These are phyloP conservation scores for Cyclophora punctaria DNA, from an alignment of 2,888 invertebrate species.

Conservation along the genomic window DNA sequence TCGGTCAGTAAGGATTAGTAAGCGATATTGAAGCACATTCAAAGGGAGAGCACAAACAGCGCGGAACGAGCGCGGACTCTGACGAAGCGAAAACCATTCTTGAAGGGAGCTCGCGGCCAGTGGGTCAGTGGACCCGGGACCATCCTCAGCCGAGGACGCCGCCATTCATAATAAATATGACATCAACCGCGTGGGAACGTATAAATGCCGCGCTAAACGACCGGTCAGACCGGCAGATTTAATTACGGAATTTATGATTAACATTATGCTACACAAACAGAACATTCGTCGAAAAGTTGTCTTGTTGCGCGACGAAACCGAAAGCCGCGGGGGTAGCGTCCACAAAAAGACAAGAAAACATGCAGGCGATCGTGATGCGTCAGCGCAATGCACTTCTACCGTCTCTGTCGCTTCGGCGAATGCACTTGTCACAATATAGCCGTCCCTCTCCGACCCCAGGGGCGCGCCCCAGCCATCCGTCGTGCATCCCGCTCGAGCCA, in stretches of 20 bases:
- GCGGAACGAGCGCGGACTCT: constrained; percentile 39
- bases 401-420: constrained; percentile 37
- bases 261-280: constrained; percentile 51
- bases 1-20: constrained; percentile 9
- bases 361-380: constrained; percentile 62
- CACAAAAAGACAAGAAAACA: constrained; percentile 53
- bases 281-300: constrained; percentile 42
- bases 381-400: constrained; percentile 63
- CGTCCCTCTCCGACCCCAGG: constrained; percentile 23
- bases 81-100: constrained; percentile 56
- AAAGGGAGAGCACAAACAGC: constrained; percentile 27
- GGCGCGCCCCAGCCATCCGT: constrained; percentile 8
- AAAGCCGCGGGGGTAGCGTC: constrained; percentile 50
- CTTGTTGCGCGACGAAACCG: constrained; percentile 48
- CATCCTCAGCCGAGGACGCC: constrained; percentile 35
- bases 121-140: constrained; percentile 57
- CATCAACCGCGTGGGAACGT: constrained; percentile 71
- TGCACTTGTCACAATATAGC: constrained; percentile 45
- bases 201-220: constrained; percentile 56
- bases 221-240: constrained; percentile 61
- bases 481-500: constrained; percentile 26
- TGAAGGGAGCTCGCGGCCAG: constrained; percentile 37
- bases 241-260: constrained; percentile 55
- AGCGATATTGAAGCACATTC: constrained; percentile 36
- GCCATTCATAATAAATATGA: constrained; percentile 67